Conservation (phyloP, 2,797 vertebrate species). For the Novumbra hubbsi region DNA sequence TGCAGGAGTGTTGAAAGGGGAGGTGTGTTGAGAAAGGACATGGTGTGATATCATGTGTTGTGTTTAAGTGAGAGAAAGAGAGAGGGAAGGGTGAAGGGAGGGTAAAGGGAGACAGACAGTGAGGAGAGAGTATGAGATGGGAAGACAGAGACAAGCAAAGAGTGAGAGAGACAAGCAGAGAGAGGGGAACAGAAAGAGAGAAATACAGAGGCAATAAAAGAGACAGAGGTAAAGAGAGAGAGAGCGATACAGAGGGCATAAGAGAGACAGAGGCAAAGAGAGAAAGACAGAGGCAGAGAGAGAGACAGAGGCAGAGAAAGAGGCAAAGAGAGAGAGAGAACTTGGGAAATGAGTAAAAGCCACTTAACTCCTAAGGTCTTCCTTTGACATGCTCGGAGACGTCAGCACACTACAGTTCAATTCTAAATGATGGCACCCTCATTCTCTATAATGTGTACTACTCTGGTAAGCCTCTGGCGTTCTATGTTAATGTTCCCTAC, state of each 20-base stretch:
- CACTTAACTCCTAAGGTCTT: slow-evolving; percentile 29
- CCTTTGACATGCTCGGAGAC: slow-evolving; percentile 28
- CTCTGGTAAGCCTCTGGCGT: neutral
- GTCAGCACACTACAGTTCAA: neutral
- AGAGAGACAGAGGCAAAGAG: neutral
- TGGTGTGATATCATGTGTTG: neutral
- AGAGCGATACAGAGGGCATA: neutral
- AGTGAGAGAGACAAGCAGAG: slow-evolving; percentile 2
- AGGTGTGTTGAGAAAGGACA: neutral
- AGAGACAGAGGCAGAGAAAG: neutral
- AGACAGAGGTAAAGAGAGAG: neutral
- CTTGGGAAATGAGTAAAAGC: slow-evolving; percentile 21
- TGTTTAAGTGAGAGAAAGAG: neutral
- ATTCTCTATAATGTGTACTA: neutral
- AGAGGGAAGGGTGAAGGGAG: neutral
- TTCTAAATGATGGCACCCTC: neutral
- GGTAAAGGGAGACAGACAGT: neutral
- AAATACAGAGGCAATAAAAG: neutral
- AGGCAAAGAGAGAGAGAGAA: slow-evolving; percentile 10
- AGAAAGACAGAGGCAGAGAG: neutral
- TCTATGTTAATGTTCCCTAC: too few relatives aligned
- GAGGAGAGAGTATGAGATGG: neutral
- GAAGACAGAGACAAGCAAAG: neutral
- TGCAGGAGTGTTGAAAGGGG: neutral
- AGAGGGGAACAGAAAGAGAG: neutral